These are phyloP conservation scores for Lasius fuliginosus DNA, from an alignment of 2,888 invertebrate genomes.

Conservation along the genomic window DNA sequence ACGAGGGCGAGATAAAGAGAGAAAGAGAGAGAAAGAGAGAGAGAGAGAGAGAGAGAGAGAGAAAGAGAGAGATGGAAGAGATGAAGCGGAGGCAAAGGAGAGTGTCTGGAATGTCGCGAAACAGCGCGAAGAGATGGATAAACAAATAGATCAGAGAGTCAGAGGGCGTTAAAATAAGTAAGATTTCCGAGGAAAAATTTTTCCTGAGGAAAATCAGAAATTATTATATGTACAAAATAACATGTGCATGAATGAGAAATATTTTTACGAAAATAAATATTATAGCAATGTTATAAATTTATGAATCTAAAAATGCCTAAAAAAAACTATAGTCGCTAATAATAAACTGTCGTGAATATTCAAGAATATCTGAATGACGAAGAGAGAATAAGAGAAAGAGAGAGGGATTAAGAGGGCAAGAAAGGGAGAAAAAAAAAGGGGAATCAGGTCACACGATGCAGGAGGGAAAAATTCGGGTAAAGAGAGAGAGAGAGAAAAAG, in stretches of 20 bases:
- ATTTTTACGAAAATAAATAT: neutral
- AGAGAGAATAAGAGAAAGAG: slow-evolving; percentile 27
- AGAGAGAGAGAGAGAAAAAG: slow-evolving; percentile 32
- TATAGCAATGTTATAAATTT: neutral
- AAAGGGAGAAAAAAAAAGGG: slow-evolving; percentile 17
- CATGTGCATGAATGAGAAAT: neutral
- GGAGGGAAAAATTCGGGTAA: slow-evolving; percentile 16
- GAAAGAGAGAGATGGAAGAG: no score
- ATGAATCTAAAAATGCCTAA: neutral
- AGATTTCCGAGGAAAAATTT: neutral
- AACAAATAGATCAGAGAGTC: neutral
- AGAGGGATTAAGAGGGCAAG: slow-evolving; percentile 29
- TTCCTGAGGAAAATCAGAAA: neutral
- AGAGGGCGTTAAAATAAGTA: neutral
- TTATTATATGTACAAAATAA: neutral
- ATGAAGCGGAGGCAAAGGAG: neutral
- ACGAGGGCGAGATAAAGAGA: slow-evolving; percentile 18
- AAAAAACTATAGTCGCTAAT: neutral
- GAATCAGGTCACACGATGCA: slow-evolving; percentile 39
- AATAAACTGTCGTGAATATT: neutral
- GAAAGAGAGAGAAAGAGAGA: neutral
- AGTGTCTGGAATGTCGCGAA: slow-evolving; percentile 1
- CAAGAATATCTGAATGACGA: slow-evolving; percentile 25
- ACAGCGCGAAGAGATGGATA: neutral
- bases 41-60: neutral